Conservation (phyloP, 2,113 vertebrate species). For the Girardinichthys multiradiatus region DNA sequence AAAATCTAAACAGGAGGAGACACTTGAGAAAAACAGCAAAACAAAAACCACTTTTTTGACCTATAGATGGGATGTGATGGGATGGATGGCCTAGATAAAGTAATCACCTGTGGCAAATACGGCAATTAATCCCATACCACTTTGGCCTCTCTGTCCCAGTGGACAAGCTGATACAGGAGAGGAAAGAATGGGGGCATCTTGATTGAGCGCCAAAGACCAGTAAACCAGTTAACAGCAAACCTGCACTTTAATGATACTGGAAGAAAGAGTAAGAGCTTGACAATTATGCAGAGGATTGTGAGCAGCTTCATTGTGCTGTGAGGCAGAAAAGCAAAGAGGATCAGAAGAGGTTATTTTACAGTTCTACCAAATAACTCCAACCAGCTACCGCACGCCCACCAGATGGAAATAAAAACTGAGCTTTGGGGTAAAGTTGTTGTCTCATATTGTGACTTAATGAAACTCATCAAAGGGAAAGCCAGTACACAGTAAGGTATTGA, state of each 20-base stretch:
- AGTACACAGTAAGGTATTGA: conserved; percentile 57
- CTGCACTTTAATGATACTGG: background rate
- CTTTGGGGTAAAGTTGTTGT: conserved; percentile 56
- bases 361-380: conserved; percentile 48
- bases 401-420: conserved; percentile 53
- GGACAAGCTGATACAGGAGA: background rate
- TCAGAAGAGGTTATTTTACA: conserved; percentile 40
- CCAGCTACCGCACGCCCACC: conserved; percentile 57
- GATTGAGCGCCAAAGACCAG: background rate
- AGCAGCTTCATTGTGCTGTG: conserved; percentile 14
- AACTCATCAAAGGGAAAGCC: conserved; percentile 64
- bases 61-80: conserved; percentile 25
- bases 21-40: conserved; percentile 37
- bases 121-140: conserved; percentile 30
- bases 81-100: conserved; percentile 55
- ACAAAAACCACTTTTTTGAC: conserved; percentile 19
- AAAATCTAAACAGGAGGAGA: conserved; percentile 40
- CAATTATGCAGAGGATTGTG: conserved; percentile 1
- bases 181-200: conserved; percentile 13
- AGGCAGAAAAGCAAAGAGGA: conserved; percentile 25
- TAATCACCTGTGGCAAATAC: conserved; percentile 23
- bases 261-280: background rate
- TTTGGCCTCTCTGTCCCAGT: background rate
- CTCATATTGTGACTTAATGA: conserved; percentile 62
- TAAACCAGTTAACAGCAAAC: conserved; percentile 5